phyloP scores from a whole-genome alignment of 2,113 vertebrate species.

The Erpornis zantholeuca region DNA sequence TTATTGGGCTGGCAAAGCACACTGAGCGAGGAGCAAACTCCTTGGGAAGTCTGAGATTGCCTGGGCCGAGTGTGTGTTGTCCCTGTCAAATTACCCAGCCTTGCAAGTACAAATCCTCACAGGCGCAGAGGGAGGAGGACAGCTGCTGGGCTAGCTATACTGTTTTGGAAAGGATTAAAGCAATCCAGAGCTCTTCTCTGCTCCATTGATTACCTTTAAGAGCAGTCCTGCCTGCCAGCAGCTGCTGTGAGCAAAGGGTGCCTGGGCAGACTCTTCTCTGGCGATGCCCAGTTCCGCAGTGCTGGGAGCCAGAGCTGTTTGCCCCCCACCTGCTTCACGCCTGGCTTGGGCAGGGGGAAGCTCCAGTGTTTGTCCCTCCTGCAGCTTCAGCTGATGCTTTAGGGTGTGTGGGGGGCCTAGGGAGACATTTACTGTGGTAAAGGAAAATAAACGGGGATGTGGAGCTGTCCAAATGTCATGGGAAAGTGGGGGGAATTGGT shows the following conservation, averaged over 20 bases:
- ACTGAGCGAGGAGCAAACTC: not conserved
- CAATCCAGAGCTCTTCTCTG: not conserved
- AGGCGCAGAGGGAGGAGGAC: not conserved
- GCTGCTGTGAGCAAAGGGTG: not conserved
- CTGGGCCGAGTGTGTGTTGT: not conserved
- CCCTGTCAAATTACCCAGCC: not conserved
- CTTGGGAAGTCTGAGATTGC: not conserved
- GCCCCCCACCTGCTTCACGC: not conserved
- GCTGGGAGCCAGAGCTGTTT: not conserved
- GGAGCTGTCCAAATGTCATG: not conserved
- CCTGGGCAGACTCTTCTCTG: not conserved
- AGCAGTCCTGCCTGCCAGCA: not conserved
- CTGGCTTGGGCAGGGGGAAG: not conserved
- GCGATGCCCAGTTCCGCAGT: not conserved
- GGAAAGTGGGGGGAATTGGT: not conserved
- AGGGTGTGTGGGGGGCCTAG: not conserved
- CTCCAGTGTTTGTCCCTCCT: not conserved
- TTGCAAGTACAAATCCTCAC: not conserved
- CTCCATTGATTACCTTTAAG: not conserved
- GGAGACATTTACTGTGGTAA: slow-evolving; percentile 33
- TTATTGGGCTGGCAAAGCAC: not conserved
- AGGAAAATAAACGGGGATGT: not conserved
- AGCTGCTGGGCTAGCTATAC: not conserved
- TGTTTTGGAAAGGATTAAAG: slow-evolving; percentile 28
- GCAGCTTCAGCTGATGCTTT: slow-evolving; percentile 27